phyloP scores from a whole-genome alignment of 2,113 vertebrate species.

The Nannobrachium achirus region DNA sequence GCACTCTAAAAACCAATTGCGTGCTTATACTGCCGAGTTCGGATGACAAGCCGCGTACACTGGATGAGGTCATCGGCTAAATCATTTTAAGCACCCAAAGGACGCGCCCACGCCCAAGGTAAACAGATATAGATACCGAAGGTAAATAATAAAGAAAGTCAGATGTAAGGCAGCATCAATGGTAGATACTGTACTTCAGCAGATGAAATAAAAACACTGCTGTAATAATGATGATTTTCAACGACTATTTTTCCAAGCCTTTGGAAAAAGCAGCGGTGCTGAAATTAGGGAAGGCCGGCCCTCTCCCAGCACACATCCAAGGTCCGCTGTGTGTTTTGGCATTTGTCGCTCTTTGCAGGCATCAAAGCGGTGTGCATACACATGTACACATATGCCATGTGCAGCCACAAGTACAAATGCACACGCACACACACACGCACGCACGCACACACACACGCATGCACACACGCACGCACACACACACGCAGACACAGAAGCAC shows the following conservation, averaged over 20 bases:
- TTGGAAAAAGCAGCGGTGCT: conserved; percentile 50
- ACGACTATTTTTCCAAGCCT: conserved; percentile 66
- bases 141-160: conserved; percentile 58
- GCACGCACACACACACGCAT: conserved; percentile 2
- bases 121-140: conserved; percentile 75
- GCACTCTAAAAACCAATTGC: conserved; percentile 39
- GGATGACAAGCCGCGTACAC: conserved; percentile 52
- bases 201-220: conserved; percentile 59
- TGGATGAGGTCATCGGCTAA: conserved; percentile 67
- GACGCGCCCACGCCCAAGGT: conserved; percentile 65
- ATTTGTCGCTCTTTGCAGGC: conserved; percentile 54
- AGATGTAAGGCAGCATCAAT: conserved; percentile 54
- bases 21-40: conserved; percentile 19
- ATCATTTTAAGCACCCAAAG: conserved; percentile 61
- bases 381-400: conserved; percentile 15
- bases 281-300: conserved; percentile 50
- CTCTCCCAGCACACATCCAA: conserved; percentile 41
- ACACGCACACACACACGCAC: conserved; percentile 4
- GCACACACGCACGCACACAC: conserved; percentile 1
- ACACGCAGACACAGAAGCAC: neutral
- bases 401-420: neutral
- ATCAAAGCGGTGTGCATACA: conserved; percentile 33
- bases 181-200: conserved; percentile 40
- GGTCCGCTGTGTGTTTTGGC: conserved; percentile 70
- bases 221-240: conserved; percentile 64